These are phyloP conservation scores for rat (Rattus norvegicus) DNA, from an alignment of 2,113 vertebrate species.

Conservation along the genomic window DNA sequence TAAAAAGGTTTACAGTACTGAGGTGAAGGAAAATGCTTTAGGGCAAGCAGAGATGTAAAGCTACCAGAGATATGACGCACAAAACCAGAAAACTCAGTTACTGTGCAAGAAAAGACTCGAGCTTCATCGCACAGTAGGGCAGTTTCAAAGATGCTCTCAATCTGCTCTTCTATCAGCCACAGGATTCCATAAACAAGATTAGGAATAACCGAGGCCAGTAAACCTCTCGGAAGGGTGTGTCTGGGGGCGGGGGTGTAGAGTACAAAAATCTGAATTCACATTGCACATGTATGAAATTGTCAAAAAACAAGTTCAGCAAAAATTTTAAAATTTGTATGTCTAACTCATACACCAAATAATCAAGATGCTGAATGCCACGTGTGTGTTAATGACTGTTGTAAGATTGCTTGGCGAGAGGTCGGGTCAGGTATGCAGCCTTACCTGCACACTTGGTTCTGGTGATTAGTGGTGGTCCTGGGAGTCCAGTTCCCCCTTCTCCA, in stretches of 20 bases:
- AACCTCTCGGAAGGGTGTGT: not conserved
- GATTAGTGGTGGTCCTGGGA: conserved; percentile 95
- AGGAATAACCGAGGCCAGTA: not conserved
- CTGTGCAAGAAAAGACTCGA: not conserved
- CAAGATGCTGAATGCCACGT: not conserved
- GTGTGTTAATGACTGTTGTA: too few species aligned
- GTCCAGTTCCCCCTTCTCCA: conserved; percentile 96
- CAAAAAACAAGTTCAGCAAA: not conserved
- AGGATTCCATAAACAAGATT: not conserved
- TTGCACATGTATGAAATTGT: not conserved
- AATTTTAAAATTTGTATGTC: too few species aligned
- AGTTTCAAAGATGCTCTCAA: not conserved
- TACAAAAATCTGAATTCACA: not conserved
- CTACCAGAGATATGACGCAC: not conserved
- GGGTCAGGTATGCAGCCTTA: conserved; percentile 74
- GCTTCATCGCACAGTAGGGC: not conserved
- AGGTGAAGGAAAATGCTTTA: not conserved
- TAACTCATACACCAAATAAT: not conserved
- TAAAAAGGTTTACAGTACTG: not conserved
- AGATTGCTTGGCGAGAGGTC: not conserved
- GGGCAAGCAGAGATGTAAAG: not conserved
- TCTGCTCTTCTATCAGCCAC: not conserved
- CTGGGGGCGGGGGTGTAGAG: not conserved
- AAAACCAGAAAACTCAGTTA: not conserved
- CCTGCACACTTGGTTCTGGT: conserved; percentile 99